phyloP scores from a whole-genome alignment of 1,140 invertebrate species.

The Diorhabda carinulata region DNA sequence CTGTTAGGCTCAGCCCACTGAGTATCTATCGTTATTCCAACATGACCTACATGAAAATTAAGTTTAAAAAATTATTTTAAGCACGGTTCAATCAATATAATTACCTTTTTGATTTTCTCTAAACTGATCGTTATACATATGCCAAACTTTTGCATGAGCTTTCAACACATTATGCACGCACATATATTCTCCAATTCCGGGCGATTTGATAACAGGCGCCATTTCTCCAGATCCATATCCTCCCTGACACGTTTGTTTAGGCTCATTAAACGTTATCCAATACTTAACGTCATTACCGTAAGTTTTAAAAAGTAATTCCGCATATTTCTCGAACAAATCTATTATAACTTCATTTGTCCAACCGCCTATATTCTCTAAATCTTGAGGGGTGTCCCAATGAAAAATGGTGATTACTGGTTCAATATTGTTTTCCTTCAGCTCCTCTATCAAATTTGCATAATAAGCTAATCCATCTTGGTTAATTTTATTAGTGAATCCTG shows the following conservation, averaged over 20 bases:
- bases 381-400: conserved; percentile 47
- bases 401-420: conserved; percentile 53
- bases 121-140: conserved; percentile 38
- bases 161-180: conserved; percentile 35
- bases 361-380: conserved; percentile 51
- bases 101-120: conserved; percentile 28
- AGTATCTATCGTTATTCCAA: conserved; percentile 23
- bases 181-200: conserved; percentile 36
- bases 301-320: conserved; percentile 32
- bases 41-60: neutral
- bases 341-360: conserved; percentile 47
- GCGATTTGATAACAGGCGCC: conserved; percentile 33
- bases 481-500: conserved; percentile 45
- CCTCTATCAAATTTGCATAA: conserved; percentile 60
- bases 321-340: conserved; percentile 46
- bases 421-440: conserved; percentile 49
- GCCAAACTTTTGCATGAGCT: conserved; percentile 37
- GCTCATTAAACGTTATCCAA: conserved; percentile 55
- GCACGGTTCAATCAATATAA: conserved; percentile 27
- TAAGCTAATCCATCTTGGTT: conserved; percentile 60
- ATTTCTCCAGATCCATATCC: conserved; percentile 23
- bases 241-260: conserved; percentile 40
- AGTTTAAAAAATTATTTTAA: no score
- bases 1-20: conserved; percentile 20
- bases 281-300: conserved; percentile 45